Conservation (phyloP, 2,113 vertebrate species). For the Upupa epops region DNA sequence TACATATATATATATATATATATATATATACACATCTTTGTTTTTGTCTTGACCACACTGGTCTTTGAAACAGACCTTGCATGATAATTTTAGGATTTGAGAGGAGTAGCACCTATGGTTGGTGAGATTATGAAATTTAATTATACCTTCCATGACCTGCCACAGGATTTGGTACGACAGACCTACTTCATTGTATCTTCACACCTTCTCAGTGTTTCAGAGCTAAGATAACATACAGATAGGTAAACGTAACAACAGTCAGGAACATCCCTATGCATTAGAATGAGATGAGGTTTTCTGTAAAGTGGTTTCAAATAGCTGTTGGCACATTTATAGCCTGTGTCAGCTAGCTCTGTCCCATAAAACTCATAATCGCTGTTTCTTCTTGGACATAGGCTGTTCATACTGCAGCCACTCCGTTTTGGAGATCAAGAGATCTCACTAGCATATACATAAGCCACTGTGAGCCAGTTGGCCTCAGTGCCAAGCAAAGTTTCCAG, state of each 20-base stretch:
- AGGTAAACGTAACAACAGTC: not conserved
- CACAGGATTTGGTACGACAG: not conserved
- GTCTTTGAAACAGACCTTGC: not conserved
- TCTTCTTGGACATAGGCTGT: not conserved
- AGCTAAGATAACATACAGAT: not conserved
- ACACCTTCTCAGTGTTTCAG: not conserved
- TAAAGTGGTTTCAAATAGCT: not conserved
- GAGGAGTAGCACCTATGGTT: not conserved
- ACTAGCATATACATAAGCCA: no score
- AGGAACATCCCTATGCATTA: not conserved
- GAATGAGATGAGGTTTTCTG: not conserved
- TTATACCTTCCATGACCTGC: not conserved
- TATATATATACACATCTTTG: not conserved
- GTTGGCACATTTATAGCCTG: not conserved
- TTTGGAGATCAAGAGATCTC: not conserved
- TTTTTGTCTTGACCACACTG: not conserved
- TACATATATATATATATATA: not conserved
- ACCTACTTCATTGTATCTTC: not conserved
- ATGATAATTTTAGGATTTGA: not conserved
- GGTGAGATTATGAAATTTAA: not conserved
- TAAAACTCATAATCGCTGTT: not conserved
- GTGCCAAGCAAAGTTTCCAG: not conserved
- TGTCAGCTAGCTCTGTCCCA: not conserved
- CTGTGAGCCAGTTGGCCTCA: not conserved
- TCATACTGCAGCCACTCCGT: not conserved